phyloP scores from a whole-genome alignment of 2,888 invertebrate genomes.

The Limenitis camilla region DNA sequence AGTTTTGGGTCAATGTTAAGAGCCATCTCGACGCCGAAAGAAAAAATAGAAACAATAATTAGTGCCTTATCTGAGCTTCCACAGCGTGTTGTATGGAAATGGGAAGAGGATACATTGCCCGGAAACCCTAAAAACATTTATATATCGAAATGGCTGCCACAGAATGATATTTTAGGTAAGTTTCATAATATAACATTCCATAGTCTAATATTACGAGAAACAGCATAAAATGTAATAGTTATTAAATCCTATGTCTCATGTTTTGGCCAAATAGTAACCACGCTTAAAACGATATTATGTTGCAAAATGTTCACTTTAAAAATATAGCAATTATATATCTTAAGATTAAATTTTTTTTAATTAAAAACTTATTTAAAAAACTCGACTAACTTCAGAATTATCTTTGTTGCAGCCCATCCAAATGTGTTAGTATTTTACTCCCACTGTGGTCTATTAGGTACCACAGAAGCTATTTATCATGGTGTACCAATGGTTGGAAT shows the following conservation, averaged over 20 bases:
- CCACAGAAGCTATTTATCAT: constrained; percentile 72
- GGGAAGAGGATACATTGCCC: constrained; percentile 74
- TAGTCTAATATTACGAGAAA: background rate
- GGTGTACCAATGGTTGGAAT: constrained; percentile 75
- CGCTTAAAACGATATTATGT: no score
- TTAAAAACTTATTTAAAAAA: no score
- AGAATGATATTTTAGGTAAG: constrained; percentile 76
- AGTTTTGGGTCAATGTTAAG: constrained; percentile 85
- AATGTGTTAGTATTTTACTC: constrained; percentile 72
- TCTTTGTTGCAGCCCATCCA: constrained; percentile 52
- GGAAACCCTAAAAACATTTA: constrained; percentile 74
- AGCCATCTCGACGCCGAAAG: constrained; percentile 73
- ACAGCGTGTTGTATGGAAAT: constrained; percentile 84
- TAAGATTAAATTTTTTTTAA: no score
- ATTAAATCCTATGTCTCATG: no score
- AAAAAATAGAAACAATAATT: constrained; percentile 76
- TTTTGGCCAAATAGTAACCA: no score
- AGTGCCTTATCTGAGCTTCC: constrained; percentile 76
- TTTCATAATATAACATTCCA: background rate
- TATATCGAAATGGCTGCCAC: constrained; percentile 77
- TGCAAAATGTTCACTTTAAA: no score
- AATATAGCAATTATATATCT: no score
- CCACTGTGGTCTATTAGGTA: constrained; percentile 74
- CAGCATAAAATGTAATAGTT: no score
- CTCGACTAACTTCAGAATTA: no score